Base-by-base conservation (phyloP, 2,888 invertebrate species). In the Hydroisotoma schaefferi region DNA sequence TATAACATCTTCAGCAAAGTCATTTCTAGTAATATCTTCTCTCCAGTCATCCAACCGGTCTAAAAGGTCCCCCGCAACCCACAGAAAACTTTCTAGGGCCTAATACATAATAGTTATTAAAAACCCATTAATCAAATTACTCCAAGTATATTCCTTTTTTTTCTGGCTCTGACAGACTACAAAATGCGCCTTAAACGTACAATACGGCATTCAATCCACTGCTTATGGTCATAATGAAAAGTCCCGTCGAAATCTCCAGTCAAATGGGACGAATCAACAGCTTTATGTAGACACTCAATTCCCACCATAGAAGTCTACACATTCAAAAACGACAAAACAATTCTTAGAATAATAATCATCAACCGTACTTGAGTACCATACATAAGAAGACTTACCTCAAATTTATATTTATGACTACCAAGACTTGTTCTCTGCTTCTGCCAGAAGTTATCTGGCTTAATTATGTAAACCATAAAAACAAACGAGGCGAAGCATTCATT, bases 371-470 rank as follows among this genome's bases (percentile, higher is more conserved):
- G 33, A 15, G 8, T 33, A 33, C 33, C 33, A 33, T 33, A 8
- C 8, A 33, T 10, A 33, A 10, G 33, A 33, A 10, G 22, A 67
- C 79, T 80, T 79, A 93, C 93, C 86, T 98, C 97, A 82, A 98
- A 98, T 82, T 94, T 95, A 82, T 95, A 98, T 83, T 97, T 98
- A 79, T 94, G 91, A 80, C 93, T 92, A 76, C 94, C 94, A 76
- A 98, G 85, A 71, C 93, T 94, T 73, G 95, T 94, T 77, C 95
- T 87, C 80, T 98, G 97, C 80, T 98, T 98, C 80, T 98, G 97
- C 97, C 97, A 97, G 82, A 99, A 98, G 78, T 95, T 97, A 77
- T 99, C 98, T 72, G 97, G 95, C 81, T 98, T 97, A 74, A 98
- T 94, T 77, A 99, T 94, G 76, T 92, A 90, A 73, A 94, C 95